These are phyloP conservation scores for Hydropotes inermis DNA, from an alignment of 2,113 vertebrate genomes.

Conservation along the genomic window DNA sequence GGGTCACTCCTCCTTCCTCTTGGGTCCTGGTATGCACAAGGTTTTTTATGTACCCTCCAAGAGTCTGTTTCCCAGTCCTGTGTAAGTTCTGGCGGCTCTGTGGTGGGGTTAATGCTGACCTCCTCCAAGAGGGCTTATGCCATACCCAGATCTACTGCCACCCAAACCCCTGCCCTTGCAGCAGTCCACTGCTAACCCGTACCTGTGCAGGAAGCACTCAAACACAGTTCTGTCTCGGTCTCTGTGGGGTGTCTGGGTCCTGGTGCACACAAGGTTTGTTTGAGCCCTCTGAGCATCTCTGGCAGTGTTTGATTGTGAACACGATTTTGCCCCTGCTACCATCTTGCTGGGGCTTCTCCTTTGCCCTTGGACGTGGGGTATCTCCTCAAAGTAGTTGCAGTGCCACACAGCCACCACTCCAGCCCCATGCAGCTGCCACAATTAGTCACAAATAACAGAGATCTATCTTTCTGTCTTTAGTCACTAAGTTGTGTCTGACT, in stretches of 20 bases:
- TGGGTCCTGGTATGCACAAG: background rate
- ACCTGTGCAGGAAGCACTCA: accelerated
- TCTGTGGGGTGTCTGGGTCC: background rate
- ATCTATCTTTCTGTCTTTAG: background rate
- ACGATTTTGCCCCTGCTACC: background rate
- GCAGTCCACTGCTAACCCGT: background rate
- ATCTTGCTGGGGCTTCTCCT: background rate
- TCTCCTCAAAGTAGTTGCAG: background rate
- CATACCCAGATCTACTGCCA: background rate
- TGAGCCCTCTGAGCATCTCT: background rate
- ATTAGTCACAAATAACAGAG: background rate
- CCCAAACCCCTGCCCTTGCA: background rate
- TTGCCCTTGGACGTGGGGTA: background rate
- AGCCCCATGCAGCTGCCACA: background rate
- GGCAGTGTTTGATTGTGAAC: background rate
- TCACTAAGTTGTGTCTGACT: background rate
- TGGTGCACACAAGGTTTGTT: background rate
- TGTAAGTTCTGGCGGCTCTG: background rate
- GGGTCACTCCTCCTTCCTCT: background rate
- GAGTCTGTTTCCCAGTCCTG: background rate
- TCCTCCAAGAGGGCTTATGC: background rate
- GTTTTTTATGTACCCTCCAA: background rate
- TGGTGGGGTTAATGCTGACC: background rate
- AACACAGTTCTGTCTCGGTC: background rate
- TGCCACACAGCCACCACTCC: background rate